Evolutionary conservation across 2,113 vertebrate genomes (phyloP), one percentile per base, ranked within the genome.

Genomic region (Malurus cyaneus): DNA sequence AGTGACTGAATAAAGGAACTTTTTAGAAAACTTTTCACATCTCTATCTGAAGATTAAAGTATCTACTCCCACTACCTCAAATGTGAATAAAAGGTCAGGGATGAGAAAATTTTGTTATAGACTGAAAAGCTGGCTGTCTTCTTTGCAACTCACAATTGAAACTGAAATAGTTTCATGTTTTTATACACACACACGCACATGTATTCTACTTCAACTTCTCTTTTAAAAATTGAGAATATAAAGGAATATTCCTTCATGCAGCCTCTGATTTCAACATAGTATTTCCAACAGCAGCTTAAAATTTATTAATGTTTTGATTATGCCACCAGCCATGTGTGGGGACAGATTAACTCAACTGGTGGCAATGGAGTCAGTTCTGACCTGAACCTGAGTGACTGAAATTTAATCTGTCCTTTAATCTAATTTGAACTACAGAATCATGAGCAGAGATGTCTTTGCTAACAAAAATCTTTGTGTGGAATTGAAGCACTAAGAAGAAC

Each of bases 321-420:
- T 29, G 46, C 36, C 89, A 87, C 13, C 74, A 88, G 60, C 59
- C 70, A 42, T 36, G 36, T 77, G 91, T 54, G 67, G 69, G 54
- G 62, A 49, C 29, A 86, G 61, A 88, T 84, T 28, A 85, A 88
- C 52, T 72, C 57, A 2, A 1, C 56, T 28, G 57, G 71, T 36
- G 74, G 77, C 73, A 72, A 13, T 23, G 49, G 85, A 91, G 50
- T 67, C 74, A 50, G 47, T 44, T 66, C 90, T 74, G 90, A 82
- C 59, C 50, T 52, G 65, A 69, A 80, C 74, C 44, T 42, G 26
- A 28, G 39, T n/a, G 65, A 74, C 54, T 62, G 65, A 69, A 80
- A 80, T 19, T 19, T 61, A 91, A 92, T 82, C 88, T 81, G 72
- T 54, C 57, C 67, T 82, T 70, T 73, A 62, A 90, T 80, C 36